Percentiles rank a stretch among this genome's conserved stretches.
phyloP scores from a whole-genome alignment of 1,140 invertebrate species.

The Drepana arcuata region DNA sequence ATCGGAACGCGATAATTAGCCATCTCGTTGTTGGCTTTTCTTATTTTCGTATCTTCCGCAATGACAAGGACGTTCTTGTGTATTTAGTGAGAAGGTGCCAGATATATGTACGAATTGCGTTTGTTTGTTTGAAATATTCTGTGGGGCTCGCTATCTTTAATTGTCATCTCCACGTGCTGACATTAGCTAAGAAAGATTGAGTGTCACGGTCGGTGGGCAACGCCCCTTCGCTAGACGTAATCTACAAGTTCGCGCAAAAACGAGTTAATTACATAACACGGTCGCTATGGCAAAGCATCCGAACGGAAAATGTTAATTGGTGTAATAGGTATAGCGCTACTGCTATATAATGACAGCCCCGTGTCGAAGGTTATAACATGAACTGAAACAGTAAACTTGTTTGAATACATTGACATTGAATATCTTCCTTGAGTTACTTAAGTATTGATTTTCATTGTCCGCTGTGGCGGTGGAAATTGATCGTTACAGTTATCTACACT shows the following conservation, averaged over 20 bases:
- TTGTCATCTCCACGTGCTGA: not conserved
- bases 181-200: conserved; percentile 1
- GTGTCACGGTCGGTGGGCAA: conserved; percentile 7
- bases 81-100: too few relatives aligned
- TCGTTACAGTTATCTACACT: too few relatives aligned
- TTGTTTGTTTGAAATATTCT: conserved; percentile 5
- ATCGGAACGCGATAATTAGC: too few relatives aligned
- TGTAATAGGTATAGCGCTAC: too few relatives aligned
- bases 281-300: conserved; percentile 6
- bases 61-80: too few relatives aligned
- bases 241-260: conserved; percentile 7
- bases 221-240: conserved; percentile 6
- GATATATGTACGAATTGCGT: not conserved
- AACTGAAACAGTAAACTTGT: conserved; percentile 14
- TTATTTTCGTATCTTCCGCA: too few relatives aligned
- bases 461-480: too few relatives aligned
- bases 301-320: conserved; percentile 22
- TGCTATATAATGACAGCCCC: too few relatives aligned
- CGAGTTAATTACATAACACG: conserved; percentile 10
- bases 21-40: too few relatives aligned
- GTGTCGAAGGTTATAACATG: conserved; percentile 2
- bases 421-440: conserved; percentile 10
- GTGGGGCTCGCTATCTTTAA: conserved; percentile 5
- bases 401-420: conserved; percentile 23
- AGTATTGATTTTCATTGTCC: conserved; percentile 26